Conservation (phyloP, 2,113 vertebrate species). For the Gadus macrocephalus region DNA sequence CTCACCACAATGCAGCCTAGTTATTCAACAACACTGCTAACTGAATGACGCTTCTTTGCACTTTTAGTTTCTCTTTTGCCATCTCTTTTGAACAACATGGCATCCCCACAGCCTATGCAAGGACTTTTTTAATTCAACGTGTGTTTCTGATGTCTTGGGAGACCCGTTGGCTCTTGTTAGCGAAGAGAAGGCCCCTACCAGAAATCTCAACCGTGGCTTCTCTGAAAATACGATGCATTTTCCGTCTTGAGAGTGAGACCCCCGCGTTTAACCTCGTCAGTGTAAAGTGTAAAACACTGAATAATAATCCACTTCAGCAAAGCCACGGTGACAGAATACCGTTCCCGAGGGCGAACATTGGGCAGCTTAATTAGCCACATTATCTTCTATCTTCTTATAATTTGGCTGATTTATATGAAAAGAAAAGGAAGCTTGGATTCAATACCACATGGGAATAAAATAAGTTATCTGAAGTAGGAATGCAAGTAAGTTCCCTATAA, state of each 20-base stretch:
- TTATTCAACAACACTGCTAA: not conserved
- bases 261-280: conserved; percentile 13
- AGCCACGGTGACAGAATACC: not conserved
- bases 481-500: too few species aligned
- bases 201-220: not conserved
- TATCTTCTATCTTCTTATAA: too few species aligned
- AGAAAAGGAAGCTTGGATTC: too few species aligned
- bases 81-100: not conserved
- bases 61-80: not conserved
- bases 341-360: not conserved
- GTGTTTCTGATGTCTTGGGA: not conserved
- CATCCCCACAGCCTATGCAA: not conserved
- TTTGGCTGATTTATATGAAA: too few species aligned
- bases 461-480: too few species aligned
- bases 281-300: conserved; percentile 15
- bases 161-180: not conserved
- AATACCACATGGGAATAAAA: too few species aligned
- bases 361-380: too few species aligned
- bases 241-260: conserved; percentile 22
- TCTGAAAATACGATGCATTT: conserved; percentile 11
- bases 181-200: conserved; percentile 19
- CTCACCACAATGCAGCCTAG: not conserved
- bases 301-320: conserved; percentile 14
- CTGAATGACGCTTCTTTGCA: not conserved
- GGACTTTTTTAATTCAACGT: not conserved